These are phyloP conservation scores for Pantala flavescens DNA, from an alignment of 1,140 invertebrate species.

Conservation along the genomic window DNA sequence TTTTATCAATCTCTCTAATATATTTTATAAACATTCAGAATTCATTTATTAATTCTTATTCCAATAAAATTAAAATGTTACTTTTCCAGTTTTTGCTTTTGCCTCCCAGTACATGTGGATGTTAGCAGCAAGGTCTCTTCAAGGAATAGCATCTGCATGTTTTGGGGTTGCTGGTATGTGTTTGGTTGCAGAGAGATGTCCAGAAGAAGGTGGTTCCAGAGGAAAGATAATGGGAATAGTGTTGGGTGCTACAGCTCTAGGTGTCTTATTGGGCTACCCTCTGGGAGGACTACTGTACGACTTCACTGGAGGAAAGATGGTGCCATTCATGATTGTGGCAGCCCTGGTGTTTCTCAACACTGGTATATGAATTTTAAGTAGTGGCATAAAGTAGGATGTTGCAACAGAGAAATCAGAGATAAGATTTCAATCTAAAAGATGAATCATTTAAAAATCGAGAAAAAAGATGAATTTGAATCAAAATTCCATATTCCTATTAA, in stretches of 20 bases:
- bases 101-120: conserved; percentile 62
- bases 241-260: conserved; percentile 66
- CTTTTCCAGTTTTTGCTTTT: conserved; percentile 64
- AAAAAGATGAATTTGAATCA: too few species aligned
- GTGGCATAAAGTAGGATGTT: not conserved
- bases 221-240: conserved; percentile 64
- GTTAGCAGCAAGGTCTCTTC: conserved; percentile 68
- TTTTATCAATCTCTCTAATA: too few species aligned
- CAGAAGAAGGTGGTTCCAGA: conserved; percentile 43
- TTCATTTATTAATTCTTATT: too few species aligned
- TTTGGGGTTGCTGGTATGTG: conserved; percentile 60
- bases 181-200: conserved; percentile 41
- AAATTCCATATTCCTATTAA: not conserved
- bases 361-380: conserved; percentile 25
- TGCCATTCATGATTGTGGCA: conserved; percentile 60
- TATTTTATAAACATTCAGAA: too few species aligned
- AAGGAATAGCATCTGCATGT: conserved; percentile 76
- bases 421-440: too few species aligned
- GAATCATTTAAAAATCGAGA: too few species aligned
- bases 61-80: not conserved
- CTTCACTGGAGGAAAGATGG: conserved; percentile 52
- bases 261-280: conserved; percentile 68
- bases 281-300: conserved; percentile 66
- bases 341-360: conserved; percentile 42
- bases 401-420: too few species aligned